Evolutionary conservation across 2,113 vertebrate genomes (phyloP), one percentile per base, ranked within the genome.

Genomic region (Oryzias woworae): DNA sequence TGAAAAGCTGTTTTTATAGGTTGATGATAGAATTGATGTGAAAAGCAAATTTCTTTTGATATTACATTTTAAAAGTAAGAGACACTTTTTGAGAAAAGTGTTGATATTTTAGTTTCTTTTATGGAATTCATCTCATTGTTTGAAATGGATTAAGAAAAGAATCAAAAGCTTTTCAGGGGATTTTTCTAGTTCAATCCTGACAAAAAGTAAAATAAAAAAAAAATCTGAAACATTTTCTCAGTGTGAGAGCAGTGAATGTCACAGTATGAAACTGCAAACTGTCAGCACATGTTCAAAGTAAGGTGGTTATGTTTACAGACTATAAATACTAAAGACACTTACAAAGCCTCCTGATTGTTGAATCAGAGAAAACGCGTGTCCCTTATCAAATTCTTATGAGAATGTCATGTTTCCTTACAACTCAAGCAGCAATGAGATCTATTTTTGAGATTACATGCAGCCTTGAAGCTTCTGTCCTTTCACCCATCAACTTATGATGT

Each of bases 331-430:
- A 76, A 69, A 58, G 75, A 82, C 60, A 71, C 69, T 67, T 81
- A 77, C 72, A 75, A 78, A 67, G 43, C 75, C 15, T 4, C 57
- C 44, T 58, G 74, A 79, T 72, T 79, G 75, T 62, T 62, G 48
- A 50, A 75, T 71, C 74, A 74, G 84, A 82, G 71, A 45, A 58
- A 14, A 54, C 71, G 71, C 78, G 59, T 26, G 66, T 66, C 50
- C 63, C 44, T 66, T 66, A 70, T 75, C 58, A 67, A 47, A 15
- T 69, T 80, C 51, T 28, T 45, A 23, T 72, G 67, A 75, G 60
- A 56, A 47, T 46, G 17, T 68, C 62, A 50, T 71, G 77, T 85
- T 86, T 82, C 77, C 69, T 76, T 69, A 82, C 61, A 77, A 74
- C 76, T 85, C 66, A 82, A 77, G 71, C 47, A 41, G 31, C 52